Base-by-base conservation (phyloP, 2,888 invertebrate genomes). In the Sphaerophoria rueppellii region DNA sequence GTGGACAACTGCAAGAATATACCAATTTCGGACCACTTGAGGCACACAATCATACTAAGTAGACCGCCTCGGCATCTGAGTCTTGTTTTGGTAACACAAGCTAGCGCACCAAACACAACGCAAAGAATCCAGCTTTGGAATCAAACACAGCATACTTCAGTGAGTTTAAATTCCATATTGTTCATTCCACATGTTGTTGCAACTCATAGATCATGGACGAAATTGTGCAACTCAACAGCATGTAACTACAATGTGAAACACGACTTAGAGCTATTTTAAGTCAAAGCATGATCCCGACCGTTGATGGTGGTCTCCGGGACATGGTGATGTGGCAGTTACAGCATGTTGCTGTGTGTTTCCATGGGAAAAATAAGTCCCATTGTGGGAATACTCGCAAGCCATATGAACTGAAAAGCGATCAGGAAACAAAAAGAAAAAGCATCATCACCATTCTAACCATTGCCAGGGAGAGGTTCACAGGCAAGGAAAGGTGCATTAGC, bases 181-280 rank as follows among this genome's bases (percentile, higher is more conserved):
- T 81, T 63, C 72, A 81, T 81, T 69, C 76, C 76, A 76, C 81
- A 69, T 85, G 80, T 69, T 75, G 69, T 63, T 75, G 61, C 71
- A 55, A 75, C 65, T 24, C 24, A 2, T 2, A 24, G 24, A 24
- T 24, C 24, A 24, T 37, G 46, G 52, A 48, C 37, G 46, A 58
- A 73, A 69, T 63, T 85, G 72, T 61, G 83, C 80, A 85, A 85
- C 24, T 80, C 83, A 58, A 69, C 69, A 76, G 61, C 76, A 80
- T 80, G 75, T 76, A 81, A 72, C 67, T 83, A 63, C 70, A 70
- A 63, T 43, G 54, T 57, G 48, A 69, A 80, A 85, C 80, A 85
- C 81, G 76, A 83, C 71, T 80, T 69, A 54, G 48, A 80, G 67
- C 67, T 57, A 73, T 63, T 75, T 40, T 58, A 14, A 40, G 40